Conservation (phyloP, 2,113 vertebrate genomes). For the Phyllostomus hastatus region DNA sequence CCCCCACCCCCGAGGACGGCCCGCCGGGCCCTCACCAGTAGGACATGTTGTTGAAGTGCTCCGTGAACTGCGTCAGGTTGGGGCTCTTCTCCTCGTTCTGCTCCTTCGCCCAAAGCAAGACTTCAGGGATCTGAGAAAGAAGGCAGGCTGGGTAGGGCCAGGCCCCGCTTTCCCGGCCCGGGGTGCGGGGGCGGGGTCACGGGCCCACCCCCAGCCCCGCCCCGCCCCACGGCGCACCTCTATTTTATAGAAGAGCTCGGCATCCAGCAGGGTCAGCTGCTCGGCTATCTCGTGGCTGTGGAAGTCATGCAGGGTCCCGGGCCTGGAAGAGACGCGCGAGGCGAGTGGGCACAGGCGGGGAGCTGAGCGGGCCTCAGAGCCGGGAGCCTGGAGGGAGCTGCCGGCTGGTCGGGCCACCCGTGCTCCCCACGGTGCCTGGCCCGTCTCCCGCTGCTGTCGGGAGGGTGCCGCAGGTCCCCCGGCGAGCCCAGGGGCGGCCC, state of each 20-base stretch:
- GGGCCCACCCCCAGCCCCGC: not conserved
- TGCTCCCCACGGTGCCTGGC: not conserved
- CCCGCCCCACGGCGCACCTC: constrained; percentile 81
- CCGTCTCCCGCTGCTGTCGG: not conserved
- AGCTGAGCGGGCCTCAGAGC: not conserved
- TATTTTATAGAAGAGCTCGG: constrained; percentile 98
- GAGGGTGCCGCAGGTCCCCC: not conserved
- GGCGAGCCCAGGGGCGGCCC: not conserved
- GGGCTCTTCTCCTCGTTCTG: constrained; percentile 99
- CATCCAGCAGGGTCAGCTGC: constrained; percentile 97
- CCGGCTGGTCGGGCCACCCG: too few species aligned
- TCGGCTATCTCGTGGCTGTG: constrained; percentile 98
- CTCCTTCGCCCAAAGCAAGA: constrained; percentile 98
- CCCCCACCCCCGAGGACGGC: too few species aligned
- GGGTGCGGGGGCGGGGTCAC: too few species aligned
- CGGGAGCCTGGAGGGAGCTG: fast-evolving
- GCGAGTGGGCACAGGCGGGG: fast-evolving
- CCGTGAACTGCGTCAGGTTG: constrained; percentile 98
- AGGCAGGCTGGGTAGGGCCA: not conserved
- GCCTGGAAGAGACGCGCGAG: constrained; percentile 79
- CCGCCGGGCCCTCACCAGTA: constrained; percentile 88
- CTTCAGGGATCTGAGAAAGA: constrained; percentile 92
- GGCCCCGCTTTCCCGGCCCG: not conserved
- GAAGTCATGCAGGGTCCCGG: constrained; percentile 97
- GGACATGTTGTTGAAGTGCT: constrained; percentile 99